phyloP scores from a whole-genome alignment of 2,113 vertebrate species.

The Equus przewalskii region DNA sequence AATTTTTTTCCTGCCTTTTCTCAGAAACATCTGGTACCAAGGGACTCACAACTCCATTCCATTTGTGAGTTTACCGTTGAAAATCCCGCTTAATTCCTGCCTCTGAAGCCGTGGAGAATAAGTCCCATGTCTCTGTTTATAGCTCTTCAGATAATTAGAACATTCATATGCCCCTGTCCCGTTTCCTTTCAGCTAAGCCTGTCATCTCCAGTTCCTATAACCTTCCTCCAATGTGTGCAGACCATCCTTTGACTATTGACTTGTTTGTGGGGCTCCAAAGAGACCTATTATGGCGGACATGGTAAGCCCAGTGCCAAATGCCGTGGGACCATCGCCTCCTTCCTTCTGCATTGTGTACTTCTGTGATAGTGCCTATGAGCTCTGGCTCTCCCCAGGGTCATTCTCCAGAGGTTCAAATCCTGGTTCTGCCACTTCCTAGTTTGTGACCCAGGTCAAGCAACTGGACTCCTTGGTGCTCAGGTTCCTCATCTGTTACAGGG shows the following conservation, averaged over 20 bases:
- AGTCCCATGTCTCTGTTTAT: background rate
- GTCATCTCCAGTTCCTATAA: background rate
- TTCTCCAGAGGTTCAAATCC: background rate
- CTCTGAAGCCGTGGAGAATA: background rate
- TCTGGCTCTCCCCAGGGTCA: background rate
- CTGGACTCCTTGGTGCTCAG: background rate
- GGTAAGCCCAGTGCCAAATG: background rate
- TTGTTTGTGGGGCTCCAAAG: background rate
- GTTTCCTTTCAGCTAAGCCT: background rate
- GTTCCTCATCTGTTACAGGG: background rate
- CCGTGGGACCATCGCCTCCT: rapidly evolving
- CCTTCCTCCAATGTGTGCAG: background rate
- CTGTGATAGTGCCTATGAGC: rapidly evolving
- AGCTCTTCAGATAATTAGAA: background rate
- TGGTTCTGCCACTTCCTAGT: background rate
- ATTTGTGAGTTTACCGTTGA: background rate
- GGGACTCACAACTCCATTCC: background rate
- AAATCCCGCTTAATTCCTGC: background rate
- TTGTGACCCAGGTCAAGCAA: background rate
- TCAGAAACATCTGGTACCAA: background rate
- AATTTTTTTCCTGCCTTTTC: background rate
- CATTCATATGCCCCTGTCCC: background rate
- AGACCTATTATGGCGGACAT: background rate
- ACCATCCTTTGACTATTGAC: background rate
- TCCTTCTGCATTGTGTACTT: background rate